phyloP scores from a whole-genome alignment of 2,797 vertebrate genomes.

The Atherinosoma microstoma region DNA sequence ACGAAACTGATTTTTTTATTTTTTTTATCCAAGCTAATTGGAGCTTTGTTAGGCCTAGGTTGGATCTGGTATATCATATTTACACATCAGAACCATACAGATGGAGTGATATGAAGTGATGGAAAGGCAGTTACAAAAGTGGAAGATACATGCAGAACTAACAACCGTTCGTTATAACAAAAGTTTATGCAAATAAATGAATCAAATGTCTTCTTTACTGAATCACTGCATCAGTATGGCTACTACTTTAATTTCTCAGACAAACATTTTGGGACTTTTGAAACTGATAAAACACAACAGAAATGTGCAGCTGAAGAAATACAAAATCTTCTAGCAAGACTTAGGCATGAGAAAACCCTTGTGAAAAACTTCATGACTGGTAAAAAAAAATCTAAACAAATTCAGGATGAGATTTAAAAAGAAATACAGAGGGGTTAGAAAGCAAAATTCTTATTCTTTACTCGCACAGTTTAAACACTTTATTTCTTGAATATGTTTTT shows the following conservation, averaged over 20 bases:
- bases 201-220: background rate
- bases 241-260: too few relatives aligned
- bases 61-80: background rate
- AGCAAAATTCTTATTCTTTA: background rate
- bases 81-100: background rate
- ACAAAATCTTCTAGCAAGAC: too few relatives aligned
- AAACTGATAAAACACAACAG: too few relatives aligned
- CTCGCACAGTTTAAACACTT: background rate
- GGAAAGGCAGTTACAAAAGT: background rate
- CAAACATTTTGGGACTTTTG: too few relatives aligned
- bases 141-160: background rate
- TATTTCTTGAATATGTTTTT: background rate
- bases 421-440: too few relatives aligned
- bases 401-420: too few relatives aligned
- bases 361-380: too few relatives aligned
- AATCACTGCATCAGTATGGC: background rate
- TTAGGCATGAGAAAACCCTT: too few relatives aligned
- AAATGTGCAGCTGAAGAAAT: too few relatives aligned
- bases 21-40: background rate
- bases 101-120: background rate
- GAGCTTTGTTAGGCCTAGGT: background rate
- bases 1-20: background rate
- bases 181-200: background rate
- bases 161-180: background rate
- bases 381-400: background rate